Evolutionary conservation across 2,113 vertebrate species (phyloP), one percentile per base, ranked within the genome.

Genomic region (Kryptolebias marmoratus): DNA sequence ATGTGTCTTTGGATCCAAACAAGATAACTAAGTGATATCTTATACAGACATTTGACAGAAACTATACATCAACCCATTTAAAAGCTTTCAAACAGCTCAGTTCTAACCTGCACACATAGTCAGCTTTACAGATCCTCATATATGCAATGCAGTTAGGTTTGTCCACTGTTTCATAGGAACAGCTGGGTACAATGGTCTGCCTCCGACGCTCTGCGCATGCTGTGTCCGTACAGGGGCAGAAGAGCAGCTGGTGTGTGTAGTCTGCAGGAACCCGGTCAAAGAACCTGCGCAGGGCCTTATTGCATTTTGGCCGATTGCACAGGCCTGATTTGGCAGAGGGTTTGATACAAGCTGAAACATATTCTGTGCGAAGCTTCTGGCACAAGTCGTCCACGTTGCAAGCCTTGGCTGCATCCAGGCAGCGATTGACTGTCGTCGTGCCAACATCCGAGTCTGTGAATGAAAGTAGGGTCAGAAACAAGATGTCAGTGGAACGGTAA

Each of bases 141-240:
- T 98, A 95, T n/a, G 92, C 85, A 68, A 98, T 92, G 79, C 98
- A 99, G 84, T 94, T 98, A 66, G 95, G 95, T 71, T 94, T 94
- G 10, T 91, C 94, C 16, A 45, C 84, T 2, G 87, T 81, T 28
- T 97, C 96, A 63, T 97, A 97, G 1, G 96, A 96, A 61, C 98
- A 99, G 63, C 94, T 88, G 0, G 98, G 97, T 9, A 97, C 98
- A 18, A 99, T 96, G 71, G 96, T 97, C 90, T 98, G 95, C 70
- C 96, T 92, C 1, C 97, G 92, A 4, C 98, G 95, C 87, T 97
- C 96, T 5, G 96, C 95, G 12, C 98, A 99, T 9, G 94, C 74
- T 1, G 92, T 94, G 89, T 98, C 95, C 0, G 93, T 90, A 18
- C 98, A 99, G 0, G 96, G 97, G 82, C 98, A 99, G 90, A 99